Conservation (phyloP, 1,140 invertebrate species). For the Drosophila pectinifera region DNA sequence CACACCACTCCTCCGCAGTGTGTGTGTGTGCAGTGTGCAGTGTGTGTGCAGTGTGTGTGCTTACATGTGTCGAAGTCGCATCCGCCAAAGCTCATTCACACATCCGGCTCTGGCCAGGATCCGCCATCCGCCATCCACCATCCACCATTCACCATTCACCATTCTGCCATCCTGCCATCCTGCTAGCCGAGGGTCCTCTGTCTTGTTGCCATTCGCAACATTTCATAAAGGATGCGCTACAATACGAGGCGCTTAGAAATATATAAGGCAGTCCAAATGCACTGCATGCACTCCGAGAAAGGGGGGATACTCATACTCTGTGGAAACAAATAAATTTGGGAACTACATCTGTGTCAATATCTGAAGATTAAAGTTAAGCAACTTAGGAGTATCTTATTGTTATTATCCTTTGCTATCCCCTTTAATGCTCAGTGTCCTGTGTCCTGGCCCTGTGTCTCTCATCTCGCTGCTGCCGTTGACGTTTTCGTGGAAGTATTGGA, state of each 20-base stretch:
- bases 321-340: too few species aligned
- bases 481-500: conserved; percentile 62
- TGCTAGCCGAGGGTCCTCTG: conserved; percentile 36
- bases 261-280: conserved; percentile 38
- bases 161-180: conserved; percentile 13
- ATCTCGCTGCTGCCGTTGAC: conserved; percentile 42
- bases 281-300: conserved; percentile 8
- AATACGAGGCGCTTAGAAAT: conserved; percentile 65
- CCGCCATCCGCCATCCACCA: conserved; percentile 5
- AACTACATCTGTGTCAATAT: too few species aligned
- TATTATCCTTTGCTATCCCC: too few species aligned
- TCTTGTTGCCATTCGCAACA: conserved; percentile 63
- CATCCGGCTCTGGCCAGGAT: conserved; percentile 49
- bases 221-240: conserved; percentile 62
- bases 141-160: background rate
- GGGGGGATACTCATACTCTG: too few species aligned
- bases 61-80: conserved; percentile 69
- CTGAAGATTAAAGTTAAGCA: too few species aligned
- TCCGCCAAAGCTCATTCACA: conserved; percentile 69
- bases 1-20: conserved; percentile 17
- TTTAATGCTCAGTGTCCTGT: conserved; percentile 26
- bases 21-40: too few species aligned
- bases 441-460: conserved; percentile 5
- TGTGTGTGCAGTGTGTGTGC: too few species aligned
- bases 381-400: too few species aligned